Percentiles rank a stretch among this genome's conserved stretches.
Evolutionary conservation across 2,113 vertebrate species (phyloP).

Genomic region (Heloderma charlesbogerti): DNA sequence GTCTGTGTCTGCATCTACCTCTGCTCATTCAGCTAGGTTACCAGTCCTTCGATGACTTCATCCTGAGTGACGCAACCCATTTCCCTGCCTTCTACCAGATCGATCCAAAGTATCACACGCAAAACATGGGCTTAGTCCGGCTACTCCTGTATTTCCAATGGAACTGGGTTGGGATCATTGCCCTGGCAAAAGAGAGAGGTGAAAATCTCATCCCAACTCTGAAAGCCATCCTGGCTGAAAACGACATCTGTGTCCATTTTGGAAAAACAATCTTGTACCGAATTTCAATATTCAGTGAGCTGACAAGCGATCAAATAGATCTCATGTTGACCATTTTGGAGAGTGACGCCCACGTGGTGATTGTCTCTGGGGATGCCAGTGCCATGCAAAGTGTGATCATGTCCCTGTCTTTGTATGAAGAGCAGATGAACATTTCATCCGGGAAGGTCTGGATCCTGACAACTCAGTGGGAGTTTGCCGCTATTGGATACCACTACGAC

Average conservation of each 20-base stretch:
- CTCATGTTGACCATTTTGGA: not conserved
- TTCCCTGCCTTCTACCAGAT: conserved; percentile 35
- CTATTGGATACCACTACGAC: accelerated
- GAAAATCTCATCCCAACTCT: not conserved
- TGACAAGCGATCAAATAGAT: accelerated
- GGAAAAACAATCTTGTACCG: not conserved
- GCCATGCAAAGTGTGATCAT: not conserved
- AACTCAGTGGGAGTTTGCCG: not conserved
- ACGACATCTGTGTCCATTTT: conserved; percentile 23
- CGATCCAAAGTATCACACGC: not conserved
- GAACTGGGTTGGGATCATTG: conserved; percentile 16
- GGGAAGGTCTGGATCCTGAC: conserved; percentile 12
- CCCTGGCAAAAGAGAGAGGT: not conserved
- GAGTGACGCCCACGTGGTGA: not conserved
- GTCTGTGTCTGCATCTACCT: not conserved
- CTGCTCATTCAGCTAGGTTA: conserved; percentile 3
- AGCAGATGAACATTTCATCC: accelerated
- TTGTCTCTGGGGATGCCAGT: not conserved
- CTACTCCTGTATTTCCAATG: conserved; percentile 36
- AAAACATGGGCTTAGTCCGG: not conserved
- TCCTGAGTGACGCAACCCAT: not conserved
- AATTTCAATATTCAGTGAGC: accelerated
- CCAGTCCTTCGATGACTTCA: not conserved
- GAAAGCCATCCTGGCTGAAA: not conserved
- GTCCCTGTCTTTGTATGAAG: not conserved